A percentile compares a stretch with the other conserved stretches of the same genome.
These are phyloP conservation scores for Melinaea menophilus DNA, from an alignment of 2,888 invertebrate genomes.

Conservation along the genomic window DNA sequence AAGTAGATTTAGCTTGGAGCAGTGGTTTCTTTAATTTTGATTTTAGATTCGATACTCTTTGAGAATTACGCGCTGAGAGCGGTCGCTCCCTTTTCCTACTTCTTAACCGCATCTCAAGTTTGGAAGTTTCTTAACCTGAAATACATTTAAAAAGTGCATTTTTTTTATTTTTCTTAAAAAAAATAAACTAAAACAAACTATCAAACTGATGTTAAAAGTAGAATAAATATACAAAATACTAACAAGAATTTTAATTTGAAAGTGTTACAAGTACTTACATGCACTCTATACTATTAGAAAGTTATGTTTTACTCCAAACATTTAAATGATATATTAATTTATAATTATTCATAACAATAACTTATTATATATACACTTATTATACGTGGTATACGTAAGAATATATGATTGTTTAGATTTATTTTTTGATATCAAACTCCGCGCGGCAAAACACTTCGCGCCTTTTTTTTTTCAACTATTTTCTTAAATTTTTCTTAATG, in stretches of 20 bases:
- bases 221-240: constrained; percentile 6
- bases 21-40: constrained; percentile 48
- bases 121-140: constrained; percentile 55
- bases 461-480: constrained; percentile 62
- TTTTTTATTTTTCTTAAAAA: not conserved
- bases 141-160: constrained; percentile 16
- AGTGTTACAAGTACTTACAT: constrained; percentile 55
- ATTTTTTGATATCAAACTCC: constrained; percentile 40
- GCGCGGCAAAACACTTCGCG: constrained; percentile 60
- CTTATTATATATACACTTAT: constrained; percentile 12
- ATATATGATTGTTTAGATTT: constrained; percentile 9
- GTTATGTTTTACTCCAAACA: constrained; percentile 45
- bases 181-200: not conserved
- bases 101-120: constrained; percentile 81
- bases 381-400: constrained; percentile 3
- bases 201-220: not conserved
- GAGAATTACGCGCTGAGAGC: constrained; percentile 60
- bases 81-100: constrained; percentile 81
- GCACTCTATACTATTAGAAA: constrained; percentile 57
- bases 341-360: constrained; percentile 37
- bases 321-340: constrained; percentile 36
- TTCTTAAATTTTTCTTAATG: constrained; percentile 35
- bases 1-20: constrained; percentile 48
- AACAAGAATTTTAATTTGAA: constrained; percentile 44
- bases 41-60: constrained; percentile 53